Percentiles rank a stretch among this genome's conserved stretches.
phyloP scores from a whole-genome alignment of 2,888 invertebrate genomes.

The Melanostoma mellinum region DNA sequence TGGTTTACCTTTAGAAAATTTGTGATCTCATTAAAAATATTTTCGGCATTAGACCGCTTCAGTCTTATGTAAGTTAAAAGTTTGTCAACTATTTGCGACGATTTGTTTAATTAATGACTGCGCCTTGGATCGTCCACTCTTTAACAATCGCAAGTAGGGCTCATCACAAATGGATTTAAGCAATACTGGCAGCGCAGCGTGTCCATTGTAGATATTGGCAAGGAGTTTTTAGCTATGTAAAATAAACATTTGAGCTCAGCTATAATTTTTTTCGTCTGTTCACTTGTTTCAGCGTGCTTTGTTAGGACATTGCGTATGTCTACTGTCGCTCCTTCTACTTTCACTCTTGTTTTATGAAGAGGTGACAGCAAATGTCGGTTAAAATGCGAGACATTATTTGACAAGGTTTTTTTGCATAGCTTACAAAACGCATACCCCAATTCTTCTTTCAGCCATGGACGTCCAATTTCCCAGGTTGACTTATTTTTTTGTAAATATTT shows the following conservation, averaged over 20 bases:
- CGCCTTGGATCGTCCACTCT: conserved; percentile 11
- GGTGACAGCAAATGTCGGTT: conserved; percentile 3
- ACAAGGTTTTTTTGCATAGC: conserved; percentile 4
- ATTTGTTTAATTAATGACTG: conserved; percentile 17
- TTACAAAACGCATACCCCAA: conserved; percentile 10
- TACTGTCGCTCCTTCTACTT: background rate
- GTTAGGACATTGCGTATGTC: background rate
- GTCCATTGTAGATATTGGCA: conserved; percentile 3
- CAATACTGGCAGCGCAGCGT: background rate
- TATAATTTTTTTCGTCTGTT: background rate
- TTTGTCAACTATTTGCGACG: conserved; percentile 20
- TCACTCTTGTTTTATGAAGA: background rate
- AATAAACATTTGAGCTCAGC: conserved; percentile 6
- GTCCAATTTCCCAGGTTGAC: conserved; percentile 14
- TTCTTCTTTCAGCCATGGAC: background rate
- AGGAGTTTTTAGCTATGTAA: conserved; percentile 1
- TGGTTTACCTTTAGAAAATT: background rate
- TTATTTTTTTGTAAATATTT: conserved; percentile 11
- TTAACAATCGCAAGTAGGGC: conserved; percentile 1
- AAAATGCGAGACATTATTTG: conserved; percentile 9
- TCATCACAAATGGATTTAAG: background rate
- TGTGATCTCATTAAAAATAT: background rate
- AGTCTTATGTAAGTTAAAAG: conserved; percentile 35
- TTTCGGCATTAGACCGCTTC: conserved; percentile 21
- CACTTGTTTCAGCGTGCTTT: background rate